A percentile compares a stretch with the other conserved stretches of the same genome.
Conservation (phyloP, 2,113 vertebrate species). For the Brevimyrus niger region DNA sequence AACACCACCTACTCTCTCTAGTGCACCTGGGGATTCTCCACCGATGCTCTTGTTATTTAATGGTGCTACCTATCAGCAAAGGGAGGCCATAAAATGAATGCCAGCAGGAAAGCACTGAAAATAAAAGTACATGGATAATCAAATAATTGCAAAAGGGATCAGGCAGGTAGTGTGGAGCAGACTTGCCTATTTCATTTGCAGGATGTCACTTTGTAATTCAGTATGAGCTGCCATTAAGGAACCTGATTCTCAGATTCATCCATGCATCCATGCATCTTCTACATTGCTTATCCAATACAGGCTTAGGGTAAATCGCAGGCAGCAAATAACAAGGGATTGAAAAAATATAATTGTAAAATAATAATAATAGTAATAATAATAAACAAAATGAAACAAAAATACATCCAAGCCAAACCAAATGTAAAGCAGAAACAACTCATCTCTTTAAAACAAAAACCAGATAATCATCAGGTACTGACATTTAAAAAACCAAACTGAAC, state of each 20-base stretch:
- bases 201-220: neutral
- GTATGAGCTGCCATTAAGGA: neutral
- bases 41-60: neutral
- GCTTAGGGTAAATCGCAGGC: neutral
- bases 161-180: neutral
- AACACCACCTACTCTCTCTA: neutral
- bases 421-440: neutral
- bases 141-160: neutral
- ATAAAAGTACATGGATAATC: neutral
- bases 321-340: neutral
- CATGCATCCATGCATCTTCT: neutral
- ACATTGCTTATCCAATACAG: neutral
- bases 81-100: neutral
- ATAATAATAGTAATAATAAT: neutral
- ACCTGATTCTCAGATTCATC: neutral
- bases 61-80: neutral
- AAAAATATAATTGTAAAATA: neutral
- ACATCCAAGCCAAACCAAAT: neutral
- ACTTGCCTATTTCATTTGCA: neutral
- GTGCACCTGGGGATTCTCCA: neutral
- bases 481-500: neutral
- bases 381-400: neutral
- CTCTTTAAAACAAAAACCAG: neutral
- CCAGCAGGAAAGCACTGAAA: neutral
- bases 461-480: neutral